Conservation (phyloP, 2,797 vertebrate species). For the Furcifer pardalis region DNA sequence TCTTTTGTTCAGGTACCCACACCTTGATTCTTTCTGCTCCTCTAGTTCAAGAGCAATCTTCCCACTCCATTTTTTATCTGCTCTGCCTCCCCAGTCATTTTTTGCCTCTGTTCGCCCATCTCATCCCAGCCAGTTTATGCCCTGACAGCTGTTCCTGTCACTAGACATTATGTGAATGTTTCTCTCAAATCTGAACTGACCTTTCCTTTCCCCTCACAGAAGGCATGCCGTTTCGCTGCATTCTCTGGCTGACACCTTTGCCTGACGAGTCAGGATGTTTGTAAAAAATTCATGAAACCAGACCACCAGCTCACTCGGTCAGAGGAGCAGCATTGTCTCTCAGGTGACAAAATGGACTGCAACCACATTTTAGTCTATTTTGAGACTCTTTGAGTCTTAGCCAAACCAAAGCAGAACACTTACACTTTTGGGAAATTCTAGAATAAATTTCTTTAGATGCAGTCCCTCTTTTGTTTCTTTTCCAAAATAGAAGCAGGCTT, state of each 20-base stretch:
- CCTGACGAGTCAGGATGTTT: background rate
- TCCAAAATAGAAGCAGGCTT: background rate
- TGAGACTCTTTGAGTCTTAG: background rate
- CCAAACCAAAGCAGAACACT: constrained; percentile 30
- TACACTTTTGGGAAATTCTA: constrained; percentile 6
- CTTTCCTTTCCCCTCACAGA: background rate
- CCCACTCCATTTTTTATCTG: background rate
- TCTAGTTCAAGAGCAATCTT: background rate
- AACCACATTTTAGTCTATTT: background rate
- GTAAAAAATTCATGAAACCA: background rate
- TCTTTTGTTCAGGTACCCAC: background rate
- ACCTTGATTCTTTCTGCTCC: background rate
- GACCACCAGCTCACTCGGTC: background rate
- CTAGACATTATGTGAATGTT: background rate
- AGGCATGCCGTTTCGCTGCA: background rate
- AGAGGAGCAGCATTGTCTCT: background rate
- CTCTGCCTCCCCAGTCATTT: background rate
- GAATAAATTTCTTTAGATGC: constrained; percentile 34
- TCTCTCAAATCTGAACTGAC: background rate
- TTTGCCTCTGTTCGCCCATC: too few relatives aligned
- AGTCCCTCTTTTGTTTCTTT: background rate
- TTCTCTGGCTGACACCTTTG: background rate
- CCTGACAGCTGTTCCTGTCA: background rate
- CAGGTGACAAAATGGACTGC: background rate
- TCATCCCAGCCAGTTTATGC: background rate